These are phyloP conservation scores for Callyntrura sp. DNA, from an alignment of 2,888 invertebrate species.

Conservation along the genomic window DNA sequence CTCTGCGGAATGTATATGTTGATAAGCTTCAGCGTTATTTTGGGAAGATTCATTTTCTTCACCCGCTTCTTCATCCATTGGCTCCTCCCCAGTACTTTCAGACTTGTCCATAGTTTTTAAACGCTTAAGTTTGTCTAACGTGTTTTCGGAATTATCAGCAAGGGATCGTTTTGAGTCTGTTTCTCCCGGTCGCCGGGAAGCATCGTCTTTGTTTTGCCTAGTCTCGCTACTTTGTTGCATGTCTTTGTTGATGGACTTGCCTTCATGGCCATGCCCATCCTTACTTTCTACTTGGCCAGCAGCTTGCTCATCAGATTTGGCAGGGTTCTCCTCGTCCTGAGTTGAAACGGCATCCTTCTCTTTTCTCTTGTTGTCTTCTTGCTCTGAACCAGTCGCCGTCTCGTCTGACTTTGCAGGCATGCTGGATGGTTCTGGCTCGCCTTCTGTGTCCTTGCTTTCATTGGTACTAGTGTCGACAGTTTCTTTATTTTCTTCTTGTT, in stretches of 20 bases:
- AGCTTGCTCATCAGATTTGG: slow-evolving; percentile 84
- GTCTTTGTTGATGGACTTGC: slow-evolving; percentile 82
- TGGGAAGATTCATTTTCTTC: slow-evolving; percentile 85
- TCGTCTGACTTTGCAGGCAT: slow-evolving; percentile 64
- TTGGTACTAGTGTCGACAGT: slow-evolving; percentile 84
- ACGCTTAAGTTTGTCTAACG: slow-evolving; percentile 86
- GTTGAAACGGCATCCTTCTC: slow-evolving; percentile 65
- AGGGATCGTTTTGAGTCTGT: slow-evolving; percentile 82
- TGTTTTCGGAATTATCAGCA: slow-evolving; percentile 73
- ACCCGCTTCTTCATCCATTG: slow-evolving; percentile 85
- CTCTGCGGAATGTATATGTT: slow-evolving; percentile 93
- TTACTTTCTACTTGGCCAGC: slow-evolving; percentile 85
- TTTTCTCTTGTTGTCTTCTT: slow-evolving; percentile 70
- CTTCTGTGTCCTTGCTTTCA: slow-evolving; percentile 70
- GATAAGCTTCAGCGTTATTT: slow-evolving; percentile 89
- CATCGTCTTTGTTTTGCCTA: slow-evolving; percentile 72
- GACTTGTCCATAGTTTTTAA: slow-evolving; percentile 87
- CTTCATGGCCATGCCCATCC: slow-evolving; percentile 85
- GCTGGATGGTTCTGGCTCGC: slow-evolving; percentile 74
- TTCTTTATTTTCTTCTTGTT: slow-evolving; percentile 84
- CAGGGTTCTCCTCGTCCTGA: slow-evolving; percentile 79
- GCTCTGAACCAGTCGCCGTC: slow-evolving; percentile 39
- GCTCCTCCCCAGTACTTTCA: slow-evolving; percentile 85
- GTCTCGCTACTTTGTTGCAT: slow-evolving; percentile 62
- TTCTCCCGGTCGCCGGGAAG: slow-evolving; percentile 81